Conservation (phyloP, 92 coral and sea anemone species). For the Ricordea florida region DNA sequence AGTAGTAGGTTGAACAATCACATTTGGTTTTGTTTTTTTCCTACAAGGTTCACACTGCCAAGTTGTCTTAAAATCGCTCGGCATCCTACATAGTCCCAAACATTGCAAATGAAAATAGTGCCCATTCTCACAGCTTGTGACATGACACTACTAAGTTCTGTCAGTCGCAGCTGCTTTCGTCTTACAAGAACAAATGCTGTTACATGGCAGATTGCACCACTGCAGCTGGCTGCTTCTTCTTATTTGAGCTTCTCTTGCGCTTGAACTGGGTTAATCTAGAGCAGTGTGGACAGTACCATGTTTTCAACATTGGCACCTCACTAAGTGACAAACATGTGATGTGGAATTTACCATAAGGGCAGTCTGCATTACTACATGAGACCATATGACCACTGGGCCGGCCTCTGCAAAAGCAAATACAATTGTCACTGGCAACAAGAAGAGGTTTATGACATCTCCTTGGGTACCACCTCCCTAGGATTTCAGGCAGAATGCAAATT, state of each 20-base stretch:
- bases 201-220: slow-evolving; percentile 7
- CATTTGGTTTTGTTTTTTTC: too few species aligned
- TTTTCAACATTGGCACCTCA: slow-evolving; percentile 16
- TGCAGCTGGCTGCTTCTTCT: slow-evolving; percentile 8
- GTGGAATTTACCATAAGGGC: slow-evolving; percentile 31
- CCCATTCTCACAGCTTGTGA: slow-evolving; percentile 15
- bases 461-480: slow-evolving; percentile 67
- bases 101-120: slow-evolving; percentile 20
- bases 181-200: slow-evolving; percentile 51
- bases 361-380: slow-evolving; percentile 25
- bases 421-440: neutral
- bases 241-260: neutral
- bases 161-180: slow-evolving; percentile 35
- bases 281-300: slow-evolving; percentile 65
- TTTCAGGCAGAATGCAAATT: slow-evolving; percentile 30
- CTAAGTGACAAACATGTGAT: slow-evolving; percentile 31
- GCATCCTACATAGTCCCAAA: slow-evolving; percentile 21
- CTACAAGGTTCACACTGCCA: slow-evolving; percentile 24
- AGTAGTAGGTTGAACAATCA: slow-evolving; percentile 21
- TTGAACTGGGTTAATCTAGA: slow-evolving; percentile 42
- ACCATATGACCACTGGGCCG: slow-evolving; percentile 5
- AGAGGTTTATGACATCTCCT: slow-evolving; percentile 26
- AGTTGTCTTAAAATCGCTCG: neutral
- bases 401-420: slow-evolving; percentile 57
- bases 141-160: slow-evolving; percentile 63